phyloP scores from a whole-genome alignment of 2,113 vertebrate genomes.

The Corydoras sp. region DNA sequence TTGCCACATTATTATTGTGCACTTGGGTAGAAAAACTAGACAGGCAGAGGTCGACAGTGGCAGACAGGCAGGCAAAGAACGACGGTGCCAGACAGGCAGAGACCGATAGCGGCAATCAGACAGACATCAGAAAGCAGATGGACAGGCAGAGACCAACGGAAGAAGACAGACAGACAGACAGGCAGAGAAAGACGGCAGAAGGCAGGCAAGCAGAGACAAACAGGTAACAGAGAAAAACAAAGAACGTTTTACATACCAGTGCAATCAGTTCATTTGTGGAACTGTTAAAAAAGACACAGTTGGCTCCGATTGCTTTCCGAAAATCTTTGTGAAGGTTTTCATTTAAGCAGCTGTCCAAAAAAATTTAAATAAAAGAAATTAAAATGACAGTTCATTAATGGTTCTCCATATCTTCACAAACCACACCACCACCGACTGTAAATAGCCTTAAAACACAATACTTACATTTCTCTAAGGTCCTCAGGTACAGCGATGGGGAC shows the following conservation, averaged over 20 bases:
- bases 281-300: conserved; percentile 80
- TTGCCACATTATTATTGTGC: too few species aligned
- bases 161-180: too few species aligned
- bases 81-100: too few species aligned
- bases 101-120: too few species aligned
- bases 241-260: conserved; percentile 68
- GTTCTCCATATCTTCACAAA: background rate
- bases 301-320: conserved; percentile 84
- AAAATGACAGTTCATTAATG: background rate
- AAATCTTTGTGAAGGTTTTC: conserved; percentile 87
- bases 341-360: conserved; percentile 71
- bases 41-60: too few species aligned
- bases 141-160: background rate
- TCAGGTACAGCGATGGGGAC: conserved; percentile 78
- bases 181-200: too few species aligned
- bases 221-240: background rate
- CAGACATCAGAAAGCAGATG: background rate
- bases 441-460: conserved; percentile 7
- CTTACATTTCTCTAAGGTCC: conserved; percentile 85
- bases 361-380: background rate
- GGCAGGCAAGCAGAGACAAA: too few species aligned
- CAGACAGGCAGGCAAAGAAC: too few species aligned
- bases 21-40: background rate
- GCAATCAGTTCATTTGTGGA: conserved; percentile 77
- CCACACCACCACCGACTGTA: too few species aligned